A percentile compares a stretch with the other conserved stretches of the same genome.
phyloP scores from a whole-genome alignment of 1,140 invertebrate genomes.

The Metaphire vulgaris region DNA sequence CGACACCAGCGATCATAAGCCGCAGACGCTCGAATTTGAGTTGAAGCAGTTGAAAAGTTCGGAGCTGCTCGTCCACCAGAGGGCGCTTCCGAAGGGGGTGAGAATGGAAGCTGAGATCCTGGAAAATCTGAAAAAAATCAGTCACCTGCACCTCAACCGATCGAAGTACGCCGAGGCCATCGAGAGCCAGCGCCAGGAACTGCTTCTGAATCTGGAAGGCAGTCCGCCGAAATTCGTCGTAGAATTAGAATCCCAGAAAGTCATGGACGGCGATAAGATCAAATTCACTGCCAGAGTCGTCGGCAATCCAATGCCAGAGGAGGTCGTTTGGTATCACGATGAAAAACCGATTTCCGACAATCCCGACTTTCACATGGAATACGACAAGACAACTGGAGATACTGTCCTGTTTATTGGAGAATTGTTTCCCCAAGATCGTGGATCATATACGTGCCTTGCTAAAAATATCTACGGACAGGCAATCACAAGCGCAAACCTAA shows the following conservation, averaged over 20 bases:
- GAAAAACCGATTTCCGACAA: slow-evolving; percentile 23
- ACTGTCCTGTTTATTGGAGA: slow-evolving; percentile 73
- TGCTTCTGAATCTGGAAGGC: slow-evolving; percentile 5
- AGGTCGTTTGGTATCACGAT: slow-evolving; percentile 11
- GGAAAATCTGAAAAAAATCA: slow-evolving; percentile 4
- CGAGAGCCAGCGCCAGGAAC: slow-evolving; percentile 28
- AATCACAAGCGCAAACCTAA: slow-evolving; percentile 39
- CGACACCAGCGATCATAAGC: slow-evolving; percentile 6
- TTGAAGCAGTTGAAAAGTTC: background rate
- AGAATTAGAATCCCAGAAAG: slow-evolving; percentile 7
- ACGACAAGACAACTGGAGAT: slow-evolving; percentile 13
- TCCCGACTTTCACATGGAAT: slow-evolving; percentile 25
- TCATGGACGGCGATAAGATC: slow-evolving; percentile 13
- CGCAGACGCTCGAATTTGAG: slow-evolving; percentile 1
- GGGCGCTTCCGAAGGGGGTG: slow-evolving; percentile 9
- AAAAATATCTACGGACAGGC: slow-evolving; percentile 80
- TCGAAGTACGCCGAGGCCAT: slow-evolving; percentile 22
- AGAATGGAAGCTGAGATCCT: slow-evolving; percentile 16
- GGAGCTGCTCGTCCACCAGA: slow-evolving; percentile 10
- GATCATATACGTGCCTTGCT: slow-evolving; percentile 86
- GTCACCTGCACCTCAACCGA: slow-evolving; percentile 5
- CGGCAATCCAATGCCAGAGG: slow-evolving; percentile 11
- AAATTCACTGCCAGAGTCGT: slow-evolving; percentile 9
- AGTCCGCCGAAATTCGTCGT: slow-evolving; percentile 10
- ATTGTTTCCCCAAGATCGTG: slow-evolving; percentile 88